These are phyloP conservation scores for Dasyornis broadbenti DNA, from an alignment of 2,113 vertebrate species.

Conservation along the genomic window DNA sequence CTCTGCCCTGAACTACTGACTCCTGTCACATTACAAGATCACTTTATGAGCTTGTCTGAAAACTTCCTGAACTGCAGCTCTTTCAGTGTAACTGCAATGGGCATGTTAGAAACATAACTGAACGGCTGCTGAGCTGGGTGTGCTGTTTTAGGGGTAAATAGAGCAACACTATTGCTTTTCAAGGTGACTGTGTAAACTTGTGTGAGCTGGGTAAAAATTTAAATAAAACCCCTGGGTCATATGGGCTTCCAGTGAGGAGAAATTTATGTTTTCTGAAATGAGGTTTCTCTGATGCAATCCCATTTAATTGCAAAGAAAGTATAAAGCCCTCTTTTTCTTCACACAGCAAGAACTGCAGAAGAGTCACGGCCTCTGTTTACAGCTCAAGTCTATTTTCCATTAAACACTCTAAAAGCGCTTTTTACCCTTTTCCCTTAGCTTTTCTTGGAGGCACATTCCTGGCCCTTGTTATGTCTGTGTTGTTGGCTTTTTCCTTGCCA, in stretches of 20 bases:
- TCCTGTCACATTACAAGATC: background rate
- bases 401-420: conserved; percentile 14
- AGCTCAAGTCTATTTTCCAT: conserved; percentile 21
- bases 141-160: background rate
- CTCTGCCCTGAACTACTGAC: background rate
- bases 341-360: background rate
- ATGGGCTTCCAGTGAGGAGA: background rate
- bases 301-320: background rate
- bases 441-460: conserved; percentile 29
- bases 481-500: background rate
- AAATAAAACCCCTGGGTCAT: background rate
- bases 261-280: background rate
- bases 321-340: background rate
- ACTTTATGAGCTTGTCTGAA: background rate
- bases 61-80: background rate
- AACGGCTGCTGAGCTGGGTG: background rate
- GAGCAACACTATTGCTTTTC: background rate
- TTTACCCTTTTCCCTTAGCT: background rate
- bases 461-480: background rate
- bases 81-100: background rate
- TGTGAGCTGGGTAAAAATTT: background rate
- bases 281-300: background rate
- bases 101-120: background rate
- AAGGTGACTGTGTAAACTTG: background rate
- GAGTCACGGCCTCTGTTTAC: conserved; percentile 5